Evolutionary conservation across 2,113 vertebrate species (phyloP).

Genomic region (Eira barbara): DNA sequence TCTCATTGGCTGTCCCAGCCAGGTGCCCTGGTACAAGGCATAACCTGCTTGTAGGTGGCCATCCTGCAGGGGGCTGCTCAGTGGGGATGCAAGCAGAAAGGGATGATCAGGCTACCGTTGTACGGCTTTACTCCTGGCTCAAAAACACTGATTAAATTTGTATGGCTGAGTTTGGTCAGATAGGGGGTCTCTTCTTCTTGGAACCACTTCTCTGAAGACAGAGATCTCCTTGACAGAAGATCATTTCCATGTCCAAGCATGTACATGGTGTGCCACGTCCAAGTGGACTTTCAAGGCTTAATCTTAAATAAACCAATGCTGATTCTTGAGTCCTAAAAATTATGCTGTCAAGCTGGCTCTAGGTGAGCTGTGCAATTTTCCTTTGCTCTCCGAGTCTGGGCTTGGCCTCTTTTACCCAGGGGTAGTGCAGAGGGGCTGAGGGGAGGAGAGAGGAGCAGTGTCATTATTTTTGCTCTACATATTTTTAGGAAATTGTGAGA

Average conservation of each 20-base stretch:
- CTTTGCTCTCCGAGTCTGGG: neutral
- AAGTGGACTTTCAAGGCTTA: neutral
- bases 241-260: neutral
- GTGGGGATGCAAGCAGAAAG: neutral
- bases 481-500: neutral
- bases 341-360: neutral
- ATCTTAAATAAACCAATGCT: neutral
- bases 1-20: neutral
- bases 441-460: neutral
- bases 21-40: neutral
- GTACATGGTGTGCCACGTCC: neutral
- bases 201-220: neutral
- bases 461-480: neutral
- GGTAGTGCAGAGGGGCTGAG: neutral
- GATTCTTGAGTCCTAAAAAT: conserved; percentile 11
- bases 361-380: neutral
- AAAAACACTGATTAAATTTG: neutral
- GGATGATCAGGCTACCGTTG: neutral
- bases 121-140: neutral
- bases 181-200: neutral
- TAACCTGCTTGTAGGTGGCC: neutral
- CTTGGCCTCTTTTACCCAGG: neutral
- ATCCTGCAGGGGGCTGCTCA: neutral
- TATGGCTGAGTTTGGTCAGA: neutral
- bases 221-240: neutral